Evolutionary conservation across 2,113 vertebrate species (phyloP).

Genomic region (Antechinus flavipes): DNA sequence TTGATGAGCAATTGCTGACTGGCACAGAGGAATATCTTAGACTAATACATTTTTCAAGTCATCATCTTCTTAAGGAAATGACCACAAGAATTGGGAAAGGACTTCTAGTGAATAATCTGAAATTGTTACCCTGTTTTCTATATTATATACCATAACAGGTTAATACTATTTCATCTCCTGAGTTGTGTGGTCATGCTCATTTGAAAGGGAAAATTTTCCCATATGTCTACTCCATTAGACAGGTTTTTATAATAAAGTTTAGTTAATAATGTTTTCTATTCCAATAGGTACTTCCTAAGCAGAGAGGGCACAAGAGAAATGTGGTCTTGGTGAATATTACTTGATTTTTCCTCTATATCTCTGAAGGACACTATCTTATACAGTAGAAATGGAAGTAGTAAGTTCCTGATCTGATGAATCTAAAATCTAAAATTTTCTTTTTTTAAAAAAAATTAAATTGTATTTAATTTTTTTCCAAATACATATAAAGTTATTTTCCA

Average conservation of each 20-base stretch:
- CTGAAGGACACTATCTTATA: background rate
- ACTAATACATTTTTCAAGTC: background rate
- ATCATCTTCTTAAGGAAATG: background rate
- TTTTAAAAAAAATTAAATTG: too few relatives aligned
- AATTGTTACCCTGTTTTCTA: background rate
- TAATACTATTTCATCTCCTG: background rate
- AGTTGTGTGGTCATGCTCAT: background rate
- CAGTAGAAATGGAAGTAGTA: background rate
- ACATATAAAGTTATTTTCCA: too few relatives aligned
- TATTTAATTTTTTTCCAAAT: too few relatives aligned
- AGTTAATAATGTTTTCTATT: background rate
- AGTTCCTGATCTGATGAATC: background rate
- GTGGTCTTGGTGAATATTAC: background rate
- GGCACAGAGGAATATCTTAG: background rate
- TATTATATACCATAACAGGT: background rate
- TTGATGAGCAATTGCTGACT: conserved; percentile 1
- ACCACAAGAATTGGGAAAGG: conserved; percentile 3
- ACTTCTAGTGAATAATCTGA: background rate
- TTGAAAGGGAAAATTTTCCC: background rate
- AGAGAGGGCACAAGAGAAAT: background rate
- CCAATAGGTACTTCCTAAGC: background rate
- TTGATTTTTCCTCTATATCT: background rate
- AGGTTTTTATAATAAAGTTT: background rate
- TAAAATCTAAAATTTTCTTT: background rate
- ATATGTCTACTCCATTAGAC: background rate